A percentile compares a stretch with the other conserved stretches of the same genome.
Conservation (phyloP, 2,797 vertebrate genomes). For the Simalia tracyae region DNA sequence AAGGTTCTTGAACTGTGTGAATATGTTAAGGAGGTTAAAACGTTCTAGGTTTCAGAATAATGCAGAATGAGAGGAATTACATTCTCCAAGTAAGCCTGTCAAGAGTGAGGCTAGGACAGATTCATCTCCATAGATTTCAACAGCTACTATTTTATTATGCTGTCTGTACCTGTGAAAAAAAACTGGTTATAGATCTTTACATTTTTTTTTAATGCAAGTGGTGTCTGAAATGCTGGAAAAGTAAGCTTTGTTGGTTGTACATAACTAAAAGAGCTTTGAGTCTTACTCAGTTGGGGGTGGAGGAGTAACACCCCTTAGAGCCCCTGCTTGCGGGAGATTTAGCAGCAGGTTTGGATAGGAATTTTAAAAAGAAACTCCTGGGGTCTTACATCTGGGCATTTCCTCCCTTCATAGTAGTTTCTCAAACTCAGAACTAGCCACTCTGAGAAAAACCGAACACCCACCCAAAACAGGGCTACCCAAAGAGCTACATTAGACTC, state of each 20-base stretch:
- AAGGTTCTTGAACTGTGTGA: neutral
- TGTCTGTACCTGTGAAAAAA: neutral
- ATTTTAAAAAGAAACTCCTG: neutral
- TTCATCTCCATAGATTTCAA: neutral
- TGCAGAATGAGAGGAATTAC: neutral
- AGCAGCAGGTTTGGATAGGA: neutral
- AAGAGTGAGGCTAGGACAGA: neutral
- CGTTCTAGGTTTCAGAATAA: neutral
- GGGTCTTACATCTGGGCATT: neutral
- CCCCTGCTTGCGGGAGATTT: neutral
- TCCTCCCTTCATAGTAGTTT: neutral
- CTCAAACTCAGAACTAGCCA: neutral
- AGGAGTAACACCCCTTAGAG: neutral
- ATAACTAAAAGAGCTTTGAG: neutral
- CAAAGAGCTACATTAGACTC: neutral
- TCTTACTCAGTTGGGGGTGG: neutral
- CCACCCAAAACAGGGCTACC: neutral
- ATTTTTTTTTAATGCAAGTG: neutral
- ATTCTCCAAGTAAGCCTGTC: neutral
- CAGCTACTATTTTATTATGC: neutral
- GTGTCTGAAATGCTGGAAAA: neutral
- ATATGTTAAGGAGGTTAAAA: neutral
- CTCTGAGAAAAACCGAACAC: neutral
- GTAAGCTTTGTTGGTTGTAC: neutral
- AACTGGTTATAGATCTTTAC: neutral